These are phyloP conservation scores for Amblyopsis hoosieri DNA, from an alignment of 2,797 vertebrate species.

Conservation along the genomic window DNA sequence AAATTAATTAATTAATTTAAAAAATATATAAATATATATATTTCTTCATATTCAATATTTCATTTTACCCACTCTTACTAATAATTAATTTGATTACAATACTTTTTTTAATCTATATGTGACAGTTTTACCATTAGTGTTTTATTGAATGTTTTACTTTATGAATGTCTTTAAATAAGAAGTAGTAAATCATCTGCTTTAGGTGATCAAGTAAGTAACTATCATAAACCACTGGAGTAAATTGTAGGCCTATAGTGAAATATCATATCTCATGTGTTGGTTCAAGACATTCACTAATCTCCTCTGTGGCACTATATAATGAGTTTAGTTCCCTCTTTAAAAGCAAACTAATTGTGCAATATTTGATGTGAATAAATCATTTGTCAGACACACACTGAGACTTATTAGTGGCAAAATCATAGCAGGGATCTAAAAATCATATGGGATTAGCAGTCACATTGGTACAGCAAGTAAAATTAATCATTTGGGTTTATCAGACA, in stretches of 20 bases:
- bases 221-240: slow-evolving; percentile 24
- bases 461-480: slow-evolving; percentile 24
- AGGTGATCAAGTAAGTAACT: slow-evolving; percentile 17
- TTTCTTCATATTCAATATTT: no score
- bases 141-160: no score
- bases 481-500: slow-evolving; percentile 17
- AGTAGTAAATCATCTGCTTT: background rate
- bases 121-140: no score
- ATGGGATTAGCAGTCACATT: slow-evolving; percentile 38
- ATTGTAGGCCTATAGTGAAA: slow-evolving; percentile 25
- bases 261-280: slow-evolving; percentile 25
- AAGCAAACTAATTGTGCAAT: slow-evolving; percentile 57
- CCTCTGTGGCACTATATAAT: slow-evolving; percentile 39
- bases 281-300: slow-evolving; percentile 40
- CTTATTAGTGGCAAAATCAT: slow-evolving; percentile 48
- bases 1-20: no score
- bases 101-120: no score
- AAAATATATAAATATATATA: no score
- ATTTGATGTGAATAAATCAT: slow-evolving; percentile 55
- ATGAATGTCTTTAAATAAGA: no score
- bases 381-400: slow-evolving; percentile 38
- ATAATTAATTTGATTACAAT: no score
- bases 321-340: slow-evolving; percentile 46
- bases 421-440: slow-evolving; percentile 31
- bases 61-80: no score